Percentiles rank a stretch among this genome's conserved stretches.
These are phyloP conservation scores for Tetraneura akinire DNA, from an alignment of 1,140 invertebrate genomes.

Conservation along the genomic window DNA sequence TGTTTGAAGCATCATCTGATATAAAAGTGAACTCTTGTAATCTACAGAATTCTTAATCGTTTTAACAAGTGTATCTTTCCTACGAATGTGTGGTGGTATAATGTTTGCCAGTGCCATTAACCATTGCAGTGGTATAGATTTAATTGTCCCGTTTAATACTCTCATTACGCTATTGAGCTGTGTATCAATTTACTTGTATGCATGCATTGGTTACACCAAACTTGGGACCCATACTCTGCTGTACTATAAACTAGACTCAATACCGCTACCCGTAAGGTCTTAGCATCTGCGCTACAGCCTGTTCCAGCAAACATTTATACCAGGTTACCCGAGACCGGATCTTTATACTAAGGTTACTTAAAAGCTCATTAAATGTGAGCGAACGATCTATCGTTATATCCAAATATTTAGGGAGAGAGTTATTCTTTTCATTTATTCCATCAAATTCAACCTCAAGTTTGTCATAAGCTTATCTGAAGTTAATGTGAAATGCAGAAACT, in stretches of 20 bases:
- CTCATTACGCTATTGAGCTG: slow-evolving; percentile 6
- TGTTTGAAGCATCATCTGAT: neutral
- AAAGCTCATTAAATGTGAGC: neutral
- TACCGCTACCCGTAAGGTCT: slow-evolving; percentile 6
- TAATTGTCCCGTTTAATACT: neutral
- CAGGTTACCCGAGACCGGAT: no score
- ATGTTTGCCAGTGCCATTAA: slow-evolving; percentile 24
- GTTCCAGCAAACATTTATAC: neutral
- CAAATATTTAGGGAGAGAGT: neutral
- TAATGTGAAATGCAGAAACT: no score
- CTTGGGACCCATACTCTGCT: neutral
- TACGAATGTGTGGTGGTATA: slow-evolving; percentile 6
- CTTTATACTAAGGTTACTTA: no score
- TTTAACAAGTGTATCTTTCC: neutral
- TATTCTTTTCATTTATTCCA: neutral
- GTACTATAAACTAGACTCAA: neutral
- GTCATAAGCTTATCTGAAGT: neutral
- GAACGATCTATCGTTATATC: neutral
- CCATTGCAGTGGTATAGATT: slow-evolving; percentile 18
- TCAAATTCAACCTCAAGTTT: neutral
- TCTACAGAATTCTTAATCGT: neutral
- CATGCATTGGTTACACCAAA: neutral
- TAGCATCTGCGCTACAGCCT: neutral
- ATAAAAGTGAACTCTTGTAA: neutral
- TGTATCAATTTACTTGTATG: neutral